These are phyloP conservation scores for Chionis minor DNA, from an alignment of 2,113 vertebrate genomes.

Conservation along the genomic window DNA sequence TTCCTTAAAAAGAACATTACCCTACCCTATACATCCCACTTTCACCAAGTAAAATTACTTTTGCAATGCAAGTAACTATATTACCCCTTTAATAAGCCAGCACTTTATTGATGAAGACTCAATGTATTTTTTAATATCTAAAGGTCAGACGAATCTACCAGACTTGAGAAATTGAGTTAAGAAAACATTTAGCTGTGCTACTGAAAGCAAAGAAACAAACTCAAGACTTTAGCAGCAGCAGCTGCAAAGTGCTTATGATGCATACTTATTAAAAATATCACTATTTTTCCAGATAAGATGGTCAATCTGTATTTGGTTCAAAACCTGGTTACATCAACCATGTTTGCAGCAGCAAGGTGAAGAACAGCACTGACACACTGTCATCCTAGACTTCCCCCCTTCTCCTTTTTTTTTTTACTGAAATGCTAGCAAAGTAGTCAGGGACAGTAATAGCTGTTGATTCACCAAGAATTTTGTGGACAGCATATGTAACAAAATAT, in stretches of 20 bases:
- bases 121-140: conserved; percentile 26
- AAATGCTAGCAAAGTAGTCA: background rate
- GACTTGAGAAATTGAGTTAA: conserved; percentile 47
- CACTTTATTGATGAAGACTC: conserved; percentile 18
- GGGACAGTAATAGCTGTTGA: background rate
- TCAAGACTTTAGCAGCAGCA: background rate
- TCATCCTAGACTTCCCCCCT: background rate
- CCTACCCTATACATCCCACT: background rate
- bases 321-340: background rate
- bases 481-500: background rate
- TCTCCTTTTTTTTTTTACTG: background rate
- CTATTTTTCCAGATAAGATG: background rate
- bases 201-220: conserved; percentile 41
- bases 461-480: background rate
- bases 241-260: background rate
- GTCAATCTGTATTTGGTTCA: background rate
- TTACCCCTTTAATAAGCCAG: conserved; percentile 40
- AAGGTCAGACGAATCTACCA: conserved; percentile 37
- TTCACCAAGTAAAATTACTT: conserved; percentile 51
- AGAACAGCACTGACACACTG: background rate
- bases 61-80: conserved; percentile 54
- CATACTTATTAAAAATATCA: background rate
- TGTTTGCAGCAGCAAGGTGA: background rate
- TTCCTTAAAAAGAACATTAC: conserved; percentile 44
- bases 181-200: conserved; percentile 23